A percentile compares a stretch with the other conserved stretches of the same genome.
phyloP scores from a whole-genome alignment of 2,888 invertebrate species.

The Ectropis crepuscularia region DNA sequence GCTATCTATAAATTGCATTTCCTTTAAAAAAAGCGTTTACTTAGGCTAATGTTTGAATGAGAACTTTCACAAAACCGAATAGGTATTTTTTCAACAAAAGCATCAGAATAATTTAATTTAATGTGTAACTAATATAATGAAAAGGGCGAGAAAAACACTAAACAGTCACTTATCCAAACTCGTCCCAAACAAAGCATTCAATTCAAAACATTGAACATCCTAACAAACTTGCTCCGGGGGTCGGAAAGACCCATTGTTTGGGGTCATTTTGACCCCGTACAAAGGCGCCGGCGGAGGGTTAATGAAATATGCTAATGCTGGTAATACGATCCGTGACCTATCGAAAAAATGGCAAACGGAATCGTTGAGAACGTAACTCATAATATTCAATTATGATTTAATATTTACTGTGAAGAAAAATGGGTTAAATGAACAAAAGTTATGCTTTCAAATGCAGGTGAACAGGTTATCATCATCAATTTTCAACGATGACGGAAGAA shows the following conservation, averaged over 20 bases:
- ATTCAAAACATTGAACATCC: constrained; percentile 15
- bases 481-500: no score
- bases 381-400: constrained; percentile 15
- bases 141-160: no score
- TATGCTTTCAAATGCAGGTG: no score
- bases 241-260: constrained; percentile 29
- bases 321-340: constrained; percentile 47
- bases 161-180: constrained; percentile 1
- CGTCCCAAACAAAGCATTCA: constrained; percentile 2
- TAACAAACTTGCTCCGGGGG: constrained; percentile 19
- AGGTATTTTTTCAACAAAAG: no score
- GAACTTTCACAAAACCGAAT: no score
- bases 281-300: constrained; percentile 38
- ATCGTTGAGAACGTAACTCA: constrained; percentile 21
- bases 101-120: no score
- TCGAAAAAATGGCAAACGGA: constrained; percentile 37
- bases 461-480: no score
- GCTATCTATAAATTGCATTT: no score
- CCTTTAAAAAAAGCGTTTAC: no score
- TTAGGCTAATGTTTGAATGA: no score
- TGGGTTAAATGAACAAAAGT: background rate
- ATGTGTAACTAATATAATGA: no score
- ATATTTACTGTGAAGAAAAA: constrained; percentile 1
- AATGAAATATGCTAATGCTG: constrained; percentile 48
- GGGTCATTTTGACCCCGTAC: constrained; percentile 35